Percentiles rank a stretch among this genome's conserved stretches.
These are phyloP conservation scores for Cryptocheilus praepositus DNA, from an alignment of 2,888 invertebrate genomes.

Conservation along the genomic window DNA sequence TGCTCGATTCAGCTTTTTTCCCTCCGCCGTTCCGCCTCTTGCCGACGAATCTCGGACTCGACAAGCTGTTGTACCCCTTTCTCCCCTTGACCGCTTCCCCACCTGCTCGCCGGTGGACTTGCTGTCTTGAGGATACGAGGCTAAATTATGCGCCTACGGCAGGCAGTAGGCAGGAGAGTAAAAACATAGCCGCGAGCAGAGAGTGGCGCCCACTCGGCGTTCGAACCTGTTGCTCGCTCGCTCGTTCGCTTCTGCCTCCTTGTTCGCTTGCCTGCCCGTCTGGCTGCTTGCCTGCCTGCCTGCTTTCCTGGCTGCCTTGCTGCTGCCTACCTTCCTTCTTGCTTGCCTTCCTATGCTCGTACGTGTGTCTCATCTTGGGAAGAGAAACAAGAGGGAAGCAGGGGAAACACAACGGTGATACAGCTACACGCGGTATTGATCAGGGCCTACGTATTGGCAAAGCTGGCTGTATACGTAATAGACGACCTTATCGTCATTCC, in stretches of 20 bases:
- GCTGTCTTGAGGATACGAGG: constrained; percentile 41
- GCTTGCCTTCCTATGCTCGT: constrained; percentile 20
- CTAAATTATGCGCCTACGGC: constrained; percentile 46
- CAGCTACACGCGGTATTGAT: too few relatives aligned
- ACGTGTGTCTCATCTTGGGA: too few relatives aligned
- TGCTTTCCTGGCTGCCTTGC: background rate
- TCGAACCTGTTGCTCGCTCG: constrained; percentile 50
- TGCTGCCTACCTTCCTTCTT: background rate
- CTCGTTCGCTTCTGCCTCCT: background rate
- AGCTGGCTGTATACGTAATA: too few relatives aligned
- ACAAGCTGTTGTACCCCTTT: too few relatives aligned
- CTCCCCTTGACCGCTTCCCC: background rate
- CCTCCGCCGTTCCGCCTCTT: too few relatives aligned
- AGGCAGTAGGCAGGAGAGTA: constrained; percentile 43
- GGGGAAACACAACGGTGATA: too few relatives aligned
- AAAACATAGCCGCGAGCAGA: constrained; percentile 62
- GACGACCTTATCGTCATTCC: too few relatives aligned
- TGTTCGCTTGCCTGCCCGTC: background rate
- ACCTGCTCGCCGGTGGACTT: constrained; percentile 8
- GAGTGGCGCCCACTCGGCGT: constrained; percentile 70
- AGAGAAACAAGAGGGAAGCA: too few relatives aligned
- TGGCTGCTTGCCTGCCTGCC: background rate
- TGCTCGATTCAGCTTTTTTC: too few relatives aligned
- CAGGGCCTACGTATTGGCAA: too few relatives aligned
- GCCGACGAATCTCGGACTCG: too few relatives aligned